Evolutionary conservation across 2,113 vertebrate genomes (phyloP).

Genomic region (Oryzias melastigma): DNA sequence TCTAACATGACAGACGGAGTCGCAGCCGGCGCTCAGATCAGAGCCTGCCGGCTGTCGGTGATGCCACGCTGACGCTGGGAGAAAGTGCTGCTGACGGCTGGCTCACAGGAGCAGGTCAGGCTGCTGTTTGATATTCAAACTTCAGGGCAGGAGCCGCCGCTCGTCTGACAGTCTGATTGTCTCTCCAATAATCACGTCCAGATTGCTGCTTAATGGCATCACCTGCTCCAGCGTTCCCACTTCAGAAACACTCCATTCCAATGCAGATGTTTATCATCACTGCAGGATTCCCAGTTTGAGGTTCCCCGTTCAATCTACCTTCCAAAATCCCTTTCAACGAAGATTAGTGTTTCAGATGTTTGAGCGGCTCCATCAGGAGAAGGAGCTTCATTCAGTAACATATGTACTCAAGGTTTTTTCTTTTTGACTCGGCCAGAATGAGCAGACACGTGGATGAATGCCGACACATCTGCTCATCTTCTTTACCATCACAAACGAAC

Average conservation of each 20-base stretch:
- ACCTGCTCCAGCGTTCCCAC: conserved; percentile 1
- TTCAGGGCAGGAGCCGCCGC: conserved; percentile 19
- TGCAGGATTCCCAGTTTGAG: background rate
- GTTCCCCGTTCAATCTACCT: no score
- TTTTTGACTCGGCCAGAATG: no score
- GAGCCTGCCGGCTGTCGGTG: conserved; percentile 38
- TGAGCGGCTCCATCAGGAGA: no score
- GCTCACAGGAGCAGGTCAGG: conserved; percentile 36
- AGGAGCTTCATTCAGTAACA: no score
- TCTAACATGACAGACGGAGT: conserved; percentile 40
- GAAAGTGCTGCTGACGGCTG: background rate
- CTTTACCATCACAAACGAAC: no score
- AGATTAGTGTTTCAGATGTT: no score
- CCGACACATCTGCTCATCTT: no score
- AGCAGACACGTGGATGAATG: no score
- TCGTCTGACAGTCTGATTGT: conserved; percentile 36
- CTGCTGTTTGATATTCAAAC: conserved; percentile 19
- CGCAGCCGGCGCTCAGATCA: conserved; percentile 40
- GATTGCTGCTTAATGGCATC: conserved; percentile 33
- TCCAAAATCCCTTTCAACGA: no score
- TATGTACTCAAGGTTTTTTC: no score
- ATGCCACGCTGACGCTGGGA: conserved; percentile 12
- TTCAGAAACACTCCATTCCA: conserved; percentile 3
- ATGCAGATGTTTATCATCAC: conserved; percentile 1
- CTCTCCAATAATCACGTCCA: conserved; percentile 37